phyloP scores from a whole-genome alignment of 2,888 invertebrate species.

The Dicyrtoma fusca region DNA sequence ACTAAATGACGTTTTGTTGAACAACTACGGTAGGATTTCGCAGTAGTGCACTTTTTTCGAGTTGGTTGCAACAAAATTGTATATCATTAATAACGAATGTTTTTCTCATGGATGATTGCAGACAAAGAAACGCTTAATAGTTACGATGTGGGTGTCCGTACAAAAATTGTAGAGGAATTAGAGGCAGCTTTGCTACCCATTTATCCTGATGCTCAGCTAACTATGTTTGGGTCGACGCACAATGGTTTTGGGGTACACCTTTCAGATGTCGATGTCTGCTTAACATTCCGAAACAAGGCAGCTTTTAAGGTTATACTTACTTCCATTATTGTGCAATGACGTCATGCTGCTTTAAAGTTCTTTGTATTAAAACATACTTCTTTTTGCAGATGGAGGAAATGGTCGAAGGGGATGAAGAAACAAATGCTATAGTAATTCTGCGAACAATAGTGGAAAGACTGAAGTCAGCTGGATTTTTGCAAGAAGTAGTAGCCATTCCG shows the following conservation, averaged over 20 bases:
- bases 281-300: constrained; percentile 62
- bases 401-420: constrained; percentile 15
- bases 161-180: constrained; percentile 59
- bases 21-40: constrained; percentile 59
- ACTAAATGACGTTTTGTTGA: constrained; percentile 59
- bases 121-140: constrained; percentile 50
- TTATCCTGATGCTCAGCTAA: constrained; percentile 60
- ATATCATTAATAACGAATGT: constrained; percentile 14
- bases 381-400: constrained; percentile 36
- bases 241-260: constrained; percentile 66
- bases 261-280: constrained; percentile 67
- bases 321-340: no score
- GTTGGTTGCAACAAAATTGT: neutral
- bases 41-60: no score
- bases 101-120: constrained; percentile 31
- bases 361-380: neutral
- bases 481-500: constrained; percentile 60
- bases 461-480: constrained; percentile 43
- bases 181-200: constrained; percentile 58
- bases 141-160: constrained; percentile 57
- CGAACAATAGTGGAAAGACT: constrained; percentile 46
- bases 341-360: neutral
- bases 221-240: constrained; percentile 66
- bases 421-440: constrained; percentile 31
- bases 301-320: constrained; percentile 58